A percentile compares a stretch with the other conserved stretches of the same genome.
Evolutionary conservation across 2,797 vertebrate species (phyloP).

Genomic region (Sylvilagus floridanus): DNA sequence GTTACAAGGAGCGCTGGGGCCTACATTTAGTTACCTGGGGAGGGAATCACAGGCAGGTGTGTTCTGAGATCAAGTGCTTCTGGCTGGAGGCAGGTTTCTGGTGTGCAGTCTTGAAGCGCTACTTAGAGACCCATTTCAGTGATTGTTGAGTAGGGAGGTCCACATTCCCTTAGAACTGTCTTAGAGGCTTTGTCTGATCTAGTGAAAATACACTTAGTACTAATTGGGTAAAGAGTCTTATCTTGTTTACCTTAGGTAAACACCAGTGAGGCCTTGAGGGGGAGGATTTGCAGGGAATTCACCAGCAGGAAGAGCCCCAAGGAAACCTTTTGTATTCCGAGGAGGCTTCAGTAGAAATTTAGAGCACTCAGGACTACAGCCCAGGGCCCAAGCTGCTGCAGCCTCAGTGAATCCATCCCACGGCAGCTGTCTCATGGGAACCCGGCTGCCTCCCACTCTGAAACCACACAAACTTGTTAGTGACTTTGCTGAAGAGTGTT

Average conservation of each 20-base stretch:
- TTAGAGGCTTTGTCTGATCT: background rate
- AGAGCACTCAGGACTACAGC: background rate
- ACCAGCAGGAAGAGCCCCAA: background rate
- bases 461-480: background rate
- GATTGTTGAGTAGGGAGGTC: background rate
- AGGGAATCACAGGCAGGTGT: background rate
- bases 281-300: background rate
- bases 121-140: background rate
- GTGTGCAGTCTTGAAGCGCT: background rate
- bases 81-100: background rate
- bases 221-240: background rate
- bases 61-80: background rate
- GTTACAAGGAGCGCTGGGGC: background rate
- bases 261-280: too few species aligned
- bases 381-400: background rate
- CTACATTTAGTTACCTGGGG: background rate
- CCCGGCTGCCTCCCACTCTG: background rate
- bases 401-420: background rate
- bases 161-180: background rate
- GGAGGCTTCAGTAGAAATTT: background rate
- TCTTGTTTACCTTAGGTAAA: background rate
- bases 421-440: background rate
- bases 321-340: background rate
- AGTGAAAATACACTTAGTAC: background rate
- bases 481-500: background rate